A percentile compares a stretch with the other conserved stretches of the same genome.
These are phyloP conservation scores for Drosophila nr. medialis DNA, from an alignment of 2,888 invertebrate genomes.

Conservation along the genomic window DNA sequence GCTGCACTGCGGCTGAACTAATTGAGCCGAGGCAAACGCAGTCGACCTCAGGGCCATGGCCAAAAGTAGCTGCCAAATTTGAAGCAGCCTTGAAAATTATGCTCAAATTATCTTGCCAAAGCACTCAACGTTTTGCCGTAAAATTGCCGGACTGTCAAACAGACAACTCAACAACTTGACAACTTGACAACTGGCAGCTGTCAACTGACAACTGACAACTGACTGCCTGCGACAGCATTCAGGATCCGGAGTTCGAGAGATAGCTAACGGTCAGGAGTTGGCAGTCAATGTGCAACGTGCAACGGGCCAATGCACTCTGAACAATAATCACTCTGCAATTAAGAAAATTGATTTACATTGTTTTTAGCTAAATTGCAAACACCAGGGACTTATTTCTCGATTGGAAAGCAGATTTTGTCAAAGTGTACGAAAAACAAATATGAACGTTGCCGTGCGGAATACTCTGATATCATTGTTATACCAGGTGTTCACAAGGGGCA, in stretches of 20 bases:
- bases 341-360: background rate
- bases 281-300: background rate
- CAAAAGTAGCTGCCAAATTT: constrained; percentile 13
- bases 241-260: background rate
- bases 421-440: background rate
- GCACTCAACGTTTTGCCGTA: constrained; percentile 23
- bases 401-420: background rate
- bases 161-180: constrained; percentile 26
- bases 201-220: constrained; percentile 13
- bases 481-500: background rate
- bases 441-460: background rate
- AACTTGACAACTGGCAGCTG: constrained; percentile 15
- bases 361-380: background rate
- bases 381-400: background rate
- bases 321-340: background rate
- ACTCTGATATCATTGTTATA: background rate
- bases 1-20: constrained; percentile 20
- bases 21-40: constrained; percentile 20
- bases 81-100: constrained; percentile 21
- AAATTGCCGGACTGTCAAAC: constrained; percentile 39
- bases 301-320: background rate
- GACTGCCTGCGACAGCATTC: constrained; percentile 11
- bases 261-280: constrained; percentile 4
- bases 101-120: constrained; percentile 26
- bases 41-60: constrained; percentile 8